Base-by-base conservation (phyloP, 2,888 invertebrate species). In the Mesorhabditis sp. region DNA sequence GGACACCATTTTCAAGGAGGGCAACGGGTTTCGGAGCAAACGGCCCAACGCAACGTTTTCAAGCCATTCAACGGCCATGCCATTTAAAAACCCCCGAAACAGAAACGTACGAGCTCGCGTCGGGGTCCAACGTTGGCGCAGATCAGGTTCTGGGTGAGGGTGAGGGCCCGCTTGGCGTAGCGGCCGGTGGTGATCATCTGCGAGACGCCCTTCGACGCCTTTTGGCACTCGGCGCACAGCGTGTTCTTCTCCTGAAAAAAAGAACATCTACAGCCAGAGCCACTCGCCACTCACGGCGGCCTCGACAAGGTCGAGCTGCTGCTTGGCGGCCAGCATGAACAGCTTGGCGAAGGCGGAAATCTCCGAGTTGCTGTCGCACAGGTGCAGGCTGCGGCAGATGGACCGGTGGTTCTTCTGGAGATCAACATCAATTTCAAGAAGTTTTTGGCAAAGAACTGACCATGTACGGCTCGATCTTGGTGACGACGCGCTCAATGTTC, bases 271-370 rank as follows among this genome's bases (percentile, higher is more conserved):
- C 28, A 28, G 28, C 28, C 28, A 2, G 28, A 2, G 28, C 28
- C 28, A 28, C n/a, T 50, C n/a, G 7, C n/a, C 58, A 50, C 58
- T n/a, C 58, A 50, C 58, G 7, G 7, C 10, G 7, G 10, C 58
- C 7, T 50, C 58, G n/a, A 50, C n/a, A 10, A 50, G 7, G n/a
- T 50, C 58, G 10, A 50, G 7, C 7, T 50, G 58, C n/a, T 50
- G 58, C n/a, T 50, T 50, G 7, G 58, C 58, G 58, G 58, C 58
- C 58, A 50, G n/a, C 58, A 50, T 50, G 58, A 50, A 50, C 7
- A 50, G 58, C n/a, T 50, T 50, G 58, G 58, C 58, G 58, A 50
- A 50, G n/a, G 58, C 58, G n/a, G 58, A 10, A 50, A 50, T 50
- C 58, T 50, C 58, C 58, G 58, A 50, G 7, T 50, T 10, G n/a